Evolutionary conservation across 2,888 invertebrate species (phyloP).

Genomic region (Creontiades dilutus): DNA sequence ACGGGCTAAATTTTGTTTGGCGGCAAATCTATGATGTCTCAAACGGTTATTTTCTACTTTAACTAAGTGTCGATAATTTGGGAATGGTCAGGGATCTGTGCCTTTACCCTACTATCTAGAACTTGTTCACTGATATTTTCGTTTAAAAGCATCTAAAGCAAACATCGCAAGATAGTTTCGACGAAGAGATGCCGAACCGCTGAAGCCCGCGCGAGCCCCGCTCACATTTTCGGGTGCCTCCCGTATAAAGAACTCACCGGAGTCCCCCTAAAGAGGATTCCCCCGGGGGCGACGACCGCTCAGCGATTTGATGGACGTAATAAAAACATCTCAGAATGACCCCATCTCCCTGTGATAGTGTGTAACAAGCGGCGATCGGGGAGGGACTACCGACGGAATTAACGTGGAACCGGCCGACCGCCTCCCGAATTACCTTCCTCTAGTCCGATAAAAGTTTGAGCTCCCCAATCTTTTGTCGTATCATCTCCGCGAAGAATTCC

Average conservation of each 20-base stretch:
- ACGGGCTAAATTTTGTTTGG: no score
- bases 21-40: no score
- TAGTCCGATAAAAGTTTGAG: slow-evolving; percentile 19
- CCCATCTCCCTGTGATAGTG: slow-evolving; percentile 59
- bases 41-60: no score
- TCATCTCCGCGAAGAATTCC: neutral
- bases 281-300: slow-evolving; percentile 53
- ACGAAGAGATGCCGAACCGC: no score
- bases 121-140: no score
- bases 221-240: neutral
- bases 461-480: slow-evolving; percentile 39
- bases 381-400: slow-evolving; percentile 41
- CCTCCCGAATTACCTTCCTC: slow-evolving; percentile 44
- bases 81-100: no score
- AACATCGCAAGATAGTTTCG: no score
- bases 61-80: no score
- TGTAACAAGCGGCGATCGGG: slow-evolving; percentile 55
- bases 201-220: no score
- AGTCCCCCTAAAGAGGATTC: slow-evolving; percentile 20
- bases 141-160: no score
- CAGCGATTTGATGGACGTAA: slow-evolving; percentile 60
- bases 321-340: slow-evolving; percentile 67
- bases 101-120: no score
- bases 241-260: neutral
- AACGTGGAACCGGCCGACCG: slow-evolving; percentile 31